Conservation (phyloP, 2,797 vertebrate genomes). For the Lophius americanus region DNA sequence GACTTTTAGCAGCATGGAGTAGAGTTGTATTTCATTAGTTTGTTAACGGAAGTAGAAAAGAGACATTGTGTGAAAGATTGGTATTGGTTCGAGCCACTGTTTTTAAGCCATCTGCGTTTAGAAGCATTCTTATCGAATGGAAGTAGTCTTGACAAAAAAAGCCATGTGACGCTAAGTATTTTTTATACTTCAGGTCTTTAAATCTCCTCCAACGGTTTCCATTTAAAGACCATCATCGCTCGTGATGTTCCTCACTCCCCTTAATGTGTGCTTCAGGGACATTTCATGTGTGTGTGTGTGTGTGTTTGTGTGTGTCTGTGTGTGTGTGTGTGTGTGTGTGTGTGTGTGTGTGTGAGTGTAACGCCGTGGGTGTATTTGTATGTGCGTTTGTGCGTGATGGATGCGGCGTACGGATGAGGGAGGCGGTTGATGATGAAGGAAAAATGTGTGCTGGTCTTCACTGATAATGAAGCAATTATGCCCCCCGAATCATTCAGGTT, state of each 20-base stretch:
- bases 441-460: conserved; percentile 45
- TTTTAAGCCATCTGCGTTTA: background rate
- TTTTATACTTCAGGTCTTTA: conserved; percentile 15
- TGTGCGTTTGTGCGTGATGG: conserved; percentile 9
- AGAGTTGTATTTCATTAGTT: conserved; percentile 27
- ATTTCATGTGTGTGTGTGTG: conserved; percentile 1
- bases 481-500: conserved; percentile 35
- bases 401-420: background rate
- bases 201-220: conserved; percentile 14
- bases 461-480: conserved; percentile 67
- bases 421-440: conserved; percentile 38
- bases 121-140: no score
- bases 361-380: conserved; percentile 4
- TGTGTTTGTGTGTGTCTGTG: background rate
- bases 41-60: conserved; percentile 2
- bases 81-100: conserved; percentile 5
- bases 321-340: background rate
- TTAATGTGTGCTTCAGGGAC: conserved; percentile 39
- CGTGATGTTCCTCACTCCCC: conserved; percentile 19
- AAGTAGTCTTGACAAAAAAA: background rate
- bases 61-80: conserved; percentile 10
- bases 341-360: conserved; percentile 1
- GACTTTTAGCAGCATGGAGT: conserved; percentile 26
- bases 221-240: conserved; percentile 21
- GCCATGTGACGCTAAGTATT: background rate